These are phyloP conservation scores for Alosa sapidissima DNA, from an alignment of 2,797 vertebrate genomes.

Conservation along the genomic window DNA sequence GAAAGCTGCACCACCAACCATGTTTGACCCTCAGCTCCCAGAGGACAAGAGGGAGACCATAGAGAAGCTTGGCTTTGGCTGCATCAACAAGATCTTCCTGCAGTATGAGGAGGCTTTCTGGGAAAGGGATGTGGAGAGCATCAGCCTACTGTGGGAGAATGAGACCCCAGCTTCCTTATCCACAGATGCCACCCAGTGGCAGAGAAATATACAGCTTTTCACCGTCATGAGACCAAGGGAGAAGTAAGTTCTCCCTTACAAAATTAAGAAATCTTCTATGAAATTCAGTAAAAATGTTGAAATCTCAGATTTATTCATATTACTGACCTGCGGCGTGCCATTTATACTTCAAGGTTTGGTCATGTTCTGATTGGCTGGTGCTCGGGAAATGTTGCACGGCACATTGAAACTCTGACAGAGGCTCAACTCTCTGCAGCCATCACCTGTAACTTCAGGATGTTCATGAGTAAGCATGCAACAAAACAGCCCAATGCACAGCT, in stretches of 20 bases:
- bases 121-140: conserved; percentile 43
- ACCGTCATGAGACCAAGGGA: conserved; percentile 54
- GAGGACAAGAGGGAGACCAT: conserved; percentile 49
- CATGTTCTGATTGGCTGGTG: conserved; percentile 55
- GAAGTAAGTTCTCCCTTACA: conserved; percentile 42
- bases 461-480: conserved; percentile 44
- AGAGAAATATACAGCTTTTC: conserved; percentile 47
- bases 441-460: conserved; percentile 52
- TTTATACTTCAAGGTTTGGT: conserved; percentile 49
- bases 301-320: neutral
- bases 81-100: conserved; percentile 58
- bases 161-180: conserved; percentile 41
- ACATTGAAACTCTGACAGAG: conserved; percentile 51
- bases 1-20: conserved; percentile 46
- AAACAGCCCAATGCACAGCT: neutral
- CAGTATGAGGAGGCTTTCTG: conserved; percentile 58
- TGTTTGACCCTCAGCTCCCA: conserved; percentile 54
- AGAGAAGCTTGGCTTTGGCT: conserved; percentile 52
- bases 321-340: neutral
- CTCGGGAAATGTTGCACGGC: conserved; percentile 49
- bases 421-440: conserved; percentile 48
- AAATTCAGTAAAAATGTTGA: neutral
- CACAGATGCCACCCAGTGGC: conserved; percentile 46
- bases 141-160: conserved; percentile 52
- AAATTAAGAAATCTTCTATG: neutral